Percentiles rank a stretch among this genome's conserved stretches.
Evolutionary conservation across 1,140 invertebrate species (phyloP).

Genomic region (Diprion similis): DNA sequence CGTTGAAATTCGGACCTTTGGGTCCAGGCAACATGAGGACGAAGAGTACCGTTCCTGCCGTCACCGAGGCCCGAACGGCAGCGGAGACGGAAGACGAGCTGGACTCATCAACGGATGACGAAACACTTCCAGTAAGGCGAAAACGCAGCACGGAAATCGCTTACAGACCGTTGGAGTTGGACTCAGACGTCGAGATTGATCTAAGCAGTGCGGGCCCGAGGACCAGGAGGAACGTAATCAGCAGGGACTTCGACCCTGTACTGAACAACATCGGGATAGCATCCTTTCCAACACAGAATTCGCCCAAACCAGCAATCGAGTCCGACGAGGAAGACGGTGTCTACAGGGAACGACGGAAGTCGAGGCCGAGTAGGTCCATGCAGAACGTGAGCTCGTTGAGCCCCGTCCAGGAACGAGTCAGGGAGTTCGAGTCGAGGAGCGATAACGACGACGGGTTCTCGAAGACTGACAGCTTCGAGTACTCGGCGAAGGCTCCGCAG

Average conservation of each 20-base stretch:
- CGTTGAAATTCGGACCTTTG: constrained; percentile 41
- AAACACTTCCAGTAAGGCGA: constrained; percentile 28
- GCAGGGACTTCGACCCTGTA: constrained; percentile 31
- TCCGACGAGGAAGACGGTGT: not conserved
- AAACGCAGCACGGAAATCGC: constrained; percentile 36
- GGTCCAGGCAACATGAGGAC: constrained; percentile 42
- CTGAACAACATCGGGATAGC: constrained; percentile 12
- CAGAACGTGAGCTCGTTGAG: not conserved
- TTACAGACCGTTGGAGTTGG: constrained; percentile 49
- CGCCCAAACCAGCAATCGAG: not conserved
- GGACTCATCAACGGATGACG: constrained; percentile 47
- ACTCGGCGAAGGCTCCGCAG: constrained; percentile 23
- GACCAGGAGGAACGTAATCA: constrained; percentile 37
- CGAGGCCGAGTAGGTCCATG: not conserved
- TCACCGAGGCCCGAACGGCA: not conserved
- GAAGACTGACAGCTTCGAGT: constrained; percentile 37
- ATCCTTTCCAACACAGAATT: constrained; percentile 2
- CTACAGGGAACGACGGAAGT: constrained; percentile 40
- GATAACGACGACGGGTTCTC: constrained; percentile 29
- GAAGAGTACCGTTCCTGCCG: not conserved
- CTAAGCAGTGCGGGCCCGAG: constrained; percentile 37
- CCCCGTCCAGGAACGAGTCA: not conserved
- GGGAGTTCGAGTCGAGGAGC: constrained; percentile 2
- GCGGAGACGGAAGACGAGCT: constrained; percentile 41
- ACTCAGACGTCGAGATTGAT: constrained; percentile 54